Evolutionary conservation across 2,113 vertebrate genomes (phyloP), one percentile per base, ranked within the genome.

Genomic region (Gymnocephalus cernua): DNA sequence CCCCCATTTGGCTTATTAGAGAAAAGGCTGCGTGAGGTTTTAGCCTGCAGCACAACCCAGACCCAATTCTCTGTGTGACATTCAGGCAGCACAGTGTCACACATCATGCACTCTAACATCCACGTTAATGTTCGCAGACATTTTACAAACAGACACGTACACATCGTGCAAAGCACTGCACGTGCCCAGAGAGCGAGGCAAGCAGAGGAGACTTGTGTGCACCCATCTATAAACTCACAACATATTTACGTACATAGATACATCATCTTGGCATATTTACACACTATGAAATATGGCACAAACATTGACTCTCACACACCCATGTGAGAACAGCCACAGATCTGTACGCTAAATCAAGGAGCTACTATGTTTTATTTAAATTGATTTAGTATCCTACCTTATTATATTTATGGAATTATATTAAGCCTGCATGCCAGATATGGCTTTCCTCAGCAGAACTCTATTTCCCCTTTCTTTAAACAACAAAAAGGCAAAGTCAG

Each of bases 401-500:
- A n/a, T 74, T 77, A 71, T 86, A 84, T 88, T 92, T 87, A 89
- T 86, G 75, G 79, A 69, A 81, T 65, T 82, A 50, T 83, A 86
- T 89, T 82, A 83, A 84, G 77, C 82, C 63, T 61, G 78, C 51
- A 59, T 53, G 50, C 71, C 72, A 86, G 70, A 87, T 87, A 78
- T 86, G 80, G 79, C 88, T 90, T 88, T 76, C 79, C 89, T 91
- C 85, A 89, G 85, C 86, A 90, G 88, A 87, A 86, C 83, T 83
- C 76, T 84, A 57, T 89, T 88, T 78, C 74, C 80, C 73, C 71
- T 88, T 88, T 86, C 80, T 85, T 85, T 85, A 92, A 92, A 93
- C 85, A 91, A 92, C 90, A 93, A 92, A 91, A 88, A 92, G 91
- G 89, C 83, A 91, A 92, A 92, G 87, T 88, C 93, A 92, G 86